Evolutionary conservation across 2,888 invertebrate genomes (phyloP), one percentile per base, ranked within the genome.

Genomic region (Oxycera nigricornis): DNA sequence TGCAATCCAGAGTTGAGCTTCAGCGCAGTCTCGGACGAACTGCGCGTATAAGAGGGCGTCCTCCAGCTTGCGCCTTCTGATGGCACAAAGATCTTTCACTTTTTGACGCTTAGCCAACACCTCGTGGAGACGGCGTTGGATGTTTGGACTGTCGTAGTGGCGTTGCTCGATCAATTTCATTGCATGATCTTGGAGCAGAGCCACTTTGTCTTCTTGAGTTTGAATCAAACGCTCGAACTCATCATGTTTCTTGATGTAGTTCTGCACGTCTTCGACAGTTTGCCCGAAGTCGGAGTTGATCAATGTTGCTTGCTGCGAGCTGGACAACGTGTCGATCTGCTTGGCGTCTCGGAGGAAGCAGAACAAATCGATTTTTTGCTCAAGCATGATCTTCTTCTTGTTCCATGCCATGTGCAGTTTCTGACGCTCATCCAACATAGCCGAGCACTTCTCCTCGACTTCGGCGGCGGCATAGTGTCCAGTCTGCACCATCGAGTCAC

Each of bases 271-370:
- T 81, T 97, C 96, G 0, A 94, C 94, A 0, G 91, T 92, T 50
- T 92, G 90, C 0, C 93, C 91, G 75, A 91, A 91, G 79, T 93
- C 92, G 0, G 90, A 89, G 73, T 90, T 91, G 83, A 84, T 88
- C 0, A 94, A 82, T 0, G 92, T 90, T 0, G 92, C 93, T 82
- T 97, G 96, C 85, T 98, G 97, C 0, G 94, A 90, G 14, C 92
- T 91, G 76, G 96, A 94, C 14, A 94, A 89, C 77, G 95, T 94
- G 82, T 97, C 94, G 76, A 98, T 89, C 83, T 95, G 94, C 81
- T 95, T 95, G 14, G 96, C 95, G 86, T 98, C 98, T 1, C 97
- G 88, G 77, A 96, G 86, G 90, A 98, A 98, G 84, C 95, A 94
- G 86, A 97, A 97, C 80, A 97, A 88, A 85, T 97, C 96, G 77